Percentiles rank a stretch among this genome's conserved stretches.
Conservation (phyloP, 1,140 invertebrate genomes). For the Drosophila melanica region DNA sequence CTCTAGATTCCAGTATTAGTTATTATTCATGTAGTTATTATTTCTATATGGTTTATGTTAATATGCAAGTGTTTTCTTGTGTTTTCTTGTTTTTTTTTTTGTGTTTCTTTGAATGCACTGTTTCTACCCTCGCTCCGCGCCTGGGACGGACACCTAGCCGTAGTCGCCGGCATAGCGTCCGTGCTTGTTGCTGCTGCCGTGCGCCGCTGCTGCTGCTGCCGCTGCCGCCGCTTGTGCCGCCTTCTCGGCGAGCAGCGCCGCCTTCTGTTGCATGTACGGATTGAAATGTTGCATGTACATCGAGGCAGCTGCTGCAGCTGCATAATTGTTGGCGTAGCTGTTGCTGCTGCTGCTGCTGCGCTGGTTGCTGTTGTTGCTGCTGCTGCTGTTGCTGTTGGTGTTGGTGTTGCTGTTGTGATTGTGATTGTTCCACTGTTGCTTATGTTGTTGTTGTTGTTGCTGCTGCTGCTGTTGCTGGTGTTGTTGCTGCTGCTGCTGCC, state of each 20-base stretch:
- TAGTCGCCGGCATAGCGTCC: conserved; percentile 70
- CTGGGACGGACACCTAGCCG: conserved; percentile 37
- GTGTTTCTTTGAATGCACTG: background rate
- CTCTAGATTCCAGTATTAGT: conserved; percentile 55
- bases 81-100: background rate
- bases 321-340: conserved; percentile 70
- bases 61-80: conserved; percentile 63
- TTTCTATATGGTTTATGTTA: conserved; percentile 42
- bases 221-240: conserved; percentile 61
- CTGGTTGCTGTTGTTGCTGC: conserved; percentile 37
- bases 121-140: background rate
- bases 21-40: conserved; percentile 50
- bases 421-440: conserved; percentile 30
- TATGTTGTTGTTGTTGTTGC: conserved; percentile 35
- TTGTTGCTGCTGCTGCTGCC: conserved; percentile 66
- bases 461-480: conserved; percentile 53
- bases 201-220: conserved; percentile 38
- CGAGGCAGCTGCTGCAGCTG: conserved; percentile 67
- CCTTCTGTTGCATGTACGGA: conserved; percentile 76
- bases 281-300: conserved; percentile 81
- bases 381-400: conserved; percentile 6
- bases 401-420: conserved; percentile 47
- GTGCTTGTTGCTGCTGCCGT: conserved; percentile 50
- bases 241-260: conserved; percentile 66
- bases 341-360: conserved; percentile 32